phyloP scores from a whole-genome alignment of 2,113 vertebrate genomes.

The Seriola quinqueradiata region DNA sequence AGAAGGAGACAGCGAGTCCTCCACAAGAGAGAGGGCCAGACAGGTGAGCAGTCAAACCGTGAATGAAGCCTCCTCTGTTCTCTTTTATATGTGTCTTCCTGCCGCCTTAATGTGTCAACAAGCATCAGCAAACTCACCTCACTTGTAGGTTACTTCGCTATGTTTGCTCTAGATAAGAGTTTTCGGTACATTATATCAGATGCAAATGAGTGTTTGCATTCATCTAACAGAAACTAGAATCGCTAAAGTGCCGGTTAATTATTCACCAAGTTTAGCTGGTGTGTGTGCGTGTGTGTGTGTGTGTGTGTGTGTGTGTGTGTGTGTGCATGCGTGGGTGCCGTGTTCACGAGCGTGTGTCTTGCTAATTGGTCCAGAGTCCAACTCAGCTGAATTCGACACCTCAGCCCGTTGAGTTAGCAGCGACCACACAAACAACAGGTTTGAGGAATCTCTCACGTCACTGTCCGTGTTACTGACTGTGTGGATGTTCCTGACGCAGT shows the following conservation, averaged over 20 bases:
- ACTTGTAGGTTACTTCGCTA: slow-evolving; percentile 7
- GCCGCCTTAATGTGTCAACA: not conserved
- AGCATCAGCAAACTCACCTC: not conserved
- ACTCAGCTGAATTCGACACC: slow-evolving; percentile 40
- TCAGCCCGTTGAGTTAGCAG: slow-evolving; percentile 31
- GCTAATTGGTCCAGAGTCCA: slow-evolving; percentile 68
- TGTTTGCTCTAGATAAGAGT: slow-evolving; percentile 46
- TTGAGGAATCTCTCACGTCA: not conserved
- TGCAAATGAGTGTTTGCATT: slow-evolving; percentile 16
- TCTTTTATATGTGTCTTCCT: not conserved
- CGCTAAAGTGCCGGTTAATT: slow-evolving; percentile 35
- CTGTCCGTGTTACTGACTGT: not conserved
- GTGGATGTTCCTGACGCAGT: not conserved
- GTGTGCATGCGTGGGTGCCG: not conserved
- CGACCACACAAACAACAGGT: slow-evolving; percentile 14
- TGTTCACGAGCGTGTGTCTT: not conserved
- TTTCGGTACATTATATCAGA: slow-evolving; percentile 10
- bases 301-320: not conserved
- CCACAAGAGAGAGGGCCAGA: slow-evolving; percentile 88
- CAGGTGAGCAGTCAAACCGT: slow-evolving; percentile 86
- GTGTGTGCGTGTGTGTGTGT: not conserved
- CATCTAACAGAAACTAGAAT: slow-evolving; percentile 7
- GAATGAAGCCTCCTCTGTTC: not conserved
- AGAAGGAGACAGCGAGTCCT: slow-evolving; percentile 93
- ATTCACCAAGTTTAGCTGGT: slow-evolving; percentile 37